A percentile compares a stretch with the other conserved stretches of the same genome.
These are phyloP conservation scores for Microctenopoma stevenorrisi DNA, from an alignment of 2,797 vertebrate species.

Conservation along the genomic window DNA sequence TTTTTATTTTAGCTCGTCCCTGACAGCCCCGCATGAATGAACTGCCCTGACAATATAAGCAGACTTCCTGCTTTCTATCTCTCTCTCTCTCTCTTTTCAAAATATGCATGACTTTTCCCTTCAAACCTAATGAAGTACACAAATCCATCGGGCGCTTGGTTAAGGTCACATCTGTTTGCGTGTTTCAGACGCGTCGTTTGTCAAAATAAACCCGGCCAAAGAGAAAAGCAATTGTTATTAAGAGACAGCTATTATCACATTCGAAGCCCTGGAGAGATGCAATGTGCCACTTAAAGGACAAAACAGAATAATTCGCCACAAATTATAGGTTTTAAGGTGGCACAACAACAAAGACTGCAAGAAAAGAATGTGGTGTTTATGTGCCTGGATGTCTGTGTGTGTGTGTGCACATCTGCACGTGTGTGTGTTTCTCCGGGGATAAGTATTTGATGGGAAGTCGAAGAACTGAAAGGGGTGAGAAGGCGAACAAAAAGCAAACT, in stretches of 20 bases:
- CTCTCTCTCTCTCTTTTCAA: background rate
- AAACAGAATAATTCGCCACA: conserved; percentile 58
- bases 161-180: conserved; percentile 63
- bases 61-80: background rate
- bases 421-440: background rate
- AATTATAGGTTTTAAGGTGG: conserved; percentile 46
- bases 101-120: conserved; percentile 39
- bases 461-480: background rate
- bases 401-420: background rate
- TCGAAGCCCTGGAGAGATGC: conserved; percentile 24
- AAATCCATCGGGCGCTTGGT: conserved; percentile 27
- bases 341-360: background rate
- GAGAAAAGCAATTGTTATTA: conserved; percentile 47
- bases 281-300: conserved; percentile 55
- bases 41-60: conserved; percentile 7
- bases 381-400: background rate
- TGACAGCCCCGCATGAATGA: background rate
- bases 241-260: conserved; percentile 48
- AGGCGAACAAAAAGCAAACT: background rate
- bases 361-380: conserved; percentile 2
- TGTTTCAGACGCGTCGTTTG: conserved; percentile 34
- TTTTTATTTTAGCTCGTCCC: background rate
- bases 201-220: conserved; percentile 51
- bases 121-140: conserved; percentile 43
- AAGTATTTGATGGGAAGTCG: background rate